Base-by-base conservation (phyloP, 1,140 invertebrate species). In the Magallana angulata region DNA sequence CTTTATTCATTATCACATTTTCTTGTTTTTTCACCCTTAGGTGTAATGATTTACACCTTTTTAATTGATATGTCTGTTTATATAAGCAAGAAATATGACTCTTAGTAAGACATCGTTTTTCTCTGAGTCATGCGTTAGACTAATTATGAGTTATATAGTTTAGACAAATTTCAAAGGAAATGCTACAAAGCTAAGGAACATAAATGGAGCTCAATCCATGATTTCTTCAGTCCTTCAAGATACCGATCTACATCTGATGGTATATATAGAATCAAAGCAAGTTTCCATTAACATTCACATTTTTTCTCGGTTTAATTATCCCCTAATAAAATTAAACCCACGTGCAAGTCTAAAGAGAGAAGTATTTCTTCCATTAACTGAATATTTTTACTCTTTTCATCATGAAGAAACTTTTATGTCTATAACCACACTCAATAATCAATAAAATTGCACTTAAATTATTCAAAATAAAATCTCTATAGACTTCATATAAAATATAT, bases 111-210 rank as follows among this genome's bases (percentile, higher is more conserved):
- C 24, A 71, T 71, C 24, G 36, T 71, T 71, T 71, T 36, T 18
- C 68, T 11, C 18, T 71, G 68, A 71, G 68, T 71, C 68, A 71
- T 24, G 36, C 36, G 24, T 48, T 48, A 48, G 18, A 71, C 68
- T 71, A 71, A 71, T 71, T 71, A 24, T 71, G 24, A 71, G 24
- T 71, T 71, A 71, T 71, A n/a, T 71, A 71, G 11, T 71, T 71
- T 11, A 71, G 36, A 18, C 18, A 11, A 30, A 71, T 71, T 71
- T 71, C 68, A 71, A 71, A 71, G 68, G 24, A 71, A 71, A 71
- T 1, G 7, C 68, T 71, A 11, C 18, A 71, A 30, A 71, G 7
- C 68, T 11, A 71, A 11, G 68, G 36, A 71, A 36, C 68, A 71
- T 71, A 30, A 24, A 71, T 24, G 60, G 12, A 71, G 36, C 18